phyloP scores from a whole-genome alignment of 2,888 invertebrate species.

The Nesidiocoris tenuis region DNA sequence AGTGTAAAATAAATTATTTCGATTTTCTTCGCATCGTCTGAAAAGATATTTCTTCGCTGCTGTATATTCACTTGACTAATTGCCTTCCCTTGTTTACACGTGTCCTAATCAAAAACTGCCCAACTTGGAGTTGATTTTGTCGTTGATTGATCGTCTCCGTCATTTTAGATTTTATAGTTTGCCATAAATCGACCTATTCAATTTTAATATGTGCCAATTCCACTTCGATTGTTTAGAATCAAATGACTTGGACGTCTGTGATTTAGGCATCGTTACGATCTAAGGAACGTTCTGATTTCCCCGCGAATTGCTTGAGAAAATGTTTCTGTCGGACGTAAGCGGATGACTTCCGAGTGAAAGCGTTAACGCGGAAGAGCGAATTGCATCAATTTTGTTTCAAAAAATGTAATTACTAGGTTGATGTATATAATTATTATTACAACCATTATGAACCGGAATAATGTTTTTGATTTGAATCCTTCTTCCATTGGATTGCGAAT shows the following conservation, averaged over 20 bases:
- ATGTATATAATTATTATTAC: constrained; percentile 20
- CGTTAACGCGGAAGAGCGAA: not conserved
- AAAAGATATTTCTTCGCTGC: not conserved
- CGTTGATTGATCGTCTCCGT: not conserved
- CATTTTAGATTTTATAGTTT: constrained; percentile 6
- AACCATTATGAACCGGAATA: too few relatives aligned
- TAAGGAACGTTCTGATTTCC: not conserved
- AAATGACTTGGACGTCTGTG: constrained; percentile 38
- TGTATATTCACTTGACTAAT: constrained; percentile 18
- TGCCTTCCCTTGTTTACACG: not conserved
- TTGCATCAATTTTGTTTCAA: not conserved
- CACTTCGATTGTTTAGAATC: constrained; percentile 37
- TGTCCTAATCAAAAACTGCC: constrained; percentile 22
- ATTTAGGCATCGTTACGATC: constrained; percentile 28
- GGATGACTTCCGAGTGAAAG: not conserved
- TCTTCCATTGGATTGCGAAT: too few relatives aligned
- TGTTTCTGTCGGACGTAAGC: not conserved
- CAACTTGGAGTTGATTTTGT: not conserved
- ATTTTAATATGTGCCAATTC: constrained; percentile 33
- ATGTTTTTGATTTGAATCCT: too few relatives aligned
- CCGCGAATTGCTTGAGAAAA: not conserved
- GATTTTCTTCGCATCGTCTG: not conserved
- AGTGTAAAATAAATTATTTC: constrained; percentile 10
- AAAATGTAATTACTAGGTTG: constrained; percentile 18
- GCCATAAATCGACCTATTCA: constrained; percentile 26